phyloP scores from a whole-genome alignment of 2,888 invertebrate species.

The Eupithecia subumbrata region DNA sequence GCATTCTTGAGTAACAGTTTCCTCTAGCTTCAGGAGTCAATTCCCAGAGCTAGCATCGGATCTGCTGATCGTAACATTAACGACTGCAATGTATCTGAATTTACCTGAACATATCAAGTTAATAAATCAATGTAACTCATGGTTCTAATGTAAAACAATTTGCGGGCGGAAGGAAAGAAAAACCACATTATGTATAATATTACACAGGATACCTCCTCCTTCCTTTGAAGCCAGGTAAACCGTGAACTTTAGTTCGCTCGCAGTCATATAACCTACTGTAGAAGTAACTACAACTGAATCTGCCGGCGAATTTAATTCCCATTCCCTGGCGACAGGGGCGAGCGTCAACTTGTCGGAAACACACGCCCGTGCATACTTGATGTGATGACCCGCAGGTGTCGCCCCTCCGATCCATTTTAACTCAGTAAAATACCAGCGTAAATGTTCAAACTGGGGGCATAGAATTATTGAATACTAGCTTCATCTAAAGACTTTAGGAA shows the following conservation, averaged over 20 bases:
- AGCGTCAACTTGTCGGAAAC: constrained; percentile 55
- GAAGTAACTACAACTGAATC: background rate
- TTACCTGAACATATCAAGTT: background rate
- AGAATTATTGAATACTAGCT: background rate
- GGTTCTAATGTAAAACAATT: background rate
- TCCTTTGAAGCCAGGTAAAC: background rate
- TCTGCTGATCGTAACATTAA: background rate
- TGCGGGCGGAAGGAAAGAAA: background rate
- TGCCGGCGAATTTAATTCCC: constrained; percentile 7
- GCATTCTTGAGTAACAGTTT: constrained; percentile 41
- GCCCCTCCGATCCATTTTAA: constrained; percentile 2
- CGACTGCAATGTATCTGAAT: background rate
- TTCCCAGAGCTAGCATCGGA: constrained; percentile 13
- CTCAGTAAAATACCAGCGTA: background rate
- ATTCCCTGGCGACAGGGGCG: constrained; percentile 41
- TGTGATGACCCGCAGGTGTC: constrained; percentile 61
- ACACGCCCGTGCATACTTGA: constrained; percentile 68
- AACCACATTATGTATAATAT: background rate
- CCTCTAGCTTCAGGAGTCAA: constrained; percentile 29
- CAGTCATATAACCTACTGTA: background rate
- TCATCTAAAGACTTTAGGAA: background rate
- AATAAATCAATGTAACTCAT: background rate
- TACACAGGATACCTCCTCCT: background rate
- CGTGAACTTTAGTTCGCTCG: background rate
- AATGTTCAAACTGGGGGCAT: background rate